These are phyloP conservation scores for Eremobia ochroleuca DNA, from an alignment of 2,888 invertebrate genomes.

Conservation along the genomic window DNA sequence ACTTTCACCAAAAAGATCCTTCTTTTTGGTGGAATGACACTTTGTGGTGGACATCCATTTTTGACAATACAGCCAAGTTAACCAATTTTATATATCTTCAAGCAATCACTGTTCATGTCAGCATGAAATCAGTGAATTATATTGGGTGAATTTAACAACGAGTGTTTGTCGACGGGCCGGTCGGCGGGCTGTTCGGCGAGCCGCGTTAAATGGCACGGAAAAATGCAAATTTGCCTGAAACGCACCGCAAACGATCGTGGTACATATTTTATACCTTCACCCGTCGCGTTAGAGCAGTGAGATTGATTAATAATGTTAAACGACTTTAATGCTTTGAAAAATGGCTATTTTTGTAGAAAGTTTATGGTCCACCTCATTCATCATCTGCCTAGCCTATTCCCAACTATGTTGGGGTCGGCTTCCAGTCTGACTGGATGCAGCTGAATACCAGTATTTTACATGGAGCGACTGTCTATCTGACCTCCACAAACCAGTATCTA, in stretches of 20 bases:
- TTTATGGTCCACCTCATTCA: neutral
- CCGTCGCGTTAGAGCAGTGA: constrained; percentile 22
- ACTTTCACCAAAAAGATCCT: neutral
- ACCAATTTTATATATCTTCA: constrained; percentile 16
- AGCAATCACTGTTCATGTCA: constrained; percentile 39
- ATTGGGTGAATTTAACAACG: constrained; percentile 51
- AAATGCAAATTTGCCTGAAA: constrained; percentile 83
- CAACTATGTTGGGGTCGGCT: no score
- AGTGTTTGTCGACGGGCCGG: constrained; percentile 17
- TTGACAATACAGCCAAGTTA: neutral
- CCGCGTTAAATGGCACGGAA: constrained; percentile 80
- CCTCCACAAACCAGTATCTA: no score
- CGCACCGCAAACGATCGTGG: constrained; percentile 72
- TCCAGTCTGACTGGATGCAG: no score
- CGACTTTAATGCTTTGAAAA: constrained; percentile 23
- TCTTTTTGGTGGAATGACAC: no score
- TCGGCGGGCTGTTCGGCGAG: constrained; percentile 32
- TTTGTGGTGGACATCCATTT: no score
- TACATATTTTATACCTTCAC: constrained; percentile 57
- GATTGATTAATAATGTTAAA: constrained; percentile 49
- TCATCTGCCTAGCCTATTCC: no score
- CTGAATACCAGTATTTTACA: no score
- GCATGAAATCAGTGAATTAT: constrained; percentile 54
- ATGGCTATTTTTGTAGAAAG: neutral
- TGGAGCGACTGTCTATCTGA: no score